Conservation (phyloP, 2,113 vertebrate genomes). For the Peromyscus maniculatus region DNA sequence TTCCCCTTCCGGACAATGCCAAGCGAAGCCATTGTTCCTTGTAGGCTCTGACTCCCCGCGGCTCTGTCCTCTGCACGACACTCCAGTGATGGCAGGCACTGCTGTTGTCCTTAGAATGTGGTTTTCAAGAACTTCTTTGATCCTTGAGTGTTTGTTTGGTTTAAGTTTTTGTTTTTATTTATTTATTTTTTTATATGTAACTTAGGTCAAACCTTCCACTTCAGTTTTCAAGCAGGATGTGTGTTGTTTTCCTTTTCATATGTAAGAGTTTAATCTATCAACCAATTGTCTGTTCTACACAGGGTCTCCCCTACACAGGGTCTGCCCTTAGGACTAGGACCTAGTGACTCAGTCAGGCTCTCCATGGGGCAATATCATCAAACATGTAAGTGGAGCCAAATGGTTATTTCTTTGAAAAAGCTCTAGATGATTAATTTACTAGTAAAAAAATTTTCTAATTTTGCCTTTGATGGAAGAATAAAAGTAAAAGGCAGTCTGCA, state of each 20-base stretch:
- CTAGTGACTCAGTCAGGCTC: background rate
- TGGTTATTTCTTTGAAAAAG: background rate
- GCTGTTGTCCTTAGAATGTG: background rate
- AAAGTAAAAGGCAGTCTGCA: background rate
- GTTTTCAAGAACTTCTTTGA: background rate
- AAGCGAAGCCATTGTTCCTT: background rate
- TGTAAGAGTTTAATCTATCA: background rate
- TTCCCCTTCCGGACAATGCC: background rate
- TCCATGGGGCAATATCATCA: background rate
- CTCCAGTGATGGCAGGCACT: background rate
- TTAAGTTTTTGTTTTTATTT: background rate
- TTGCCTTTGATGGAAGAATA: background rate
- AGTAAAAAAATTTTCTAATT: background rate
- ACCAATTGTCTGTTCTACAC: background rate
- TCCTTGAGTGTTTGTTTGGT: background rate
- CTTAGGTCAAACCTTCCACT: background rate
- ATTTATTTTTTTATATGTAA: background rate
- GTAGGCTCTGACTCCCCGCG: background rate
- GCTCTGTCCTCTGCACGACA: background rate
- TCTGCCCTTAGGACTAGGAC: background rate
- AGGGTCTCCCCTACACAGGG: rapidly evolving
- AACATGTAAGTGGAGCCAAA: background rate
- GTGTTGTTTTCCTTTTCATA: background rate
- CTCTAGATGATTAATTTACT: background rate
- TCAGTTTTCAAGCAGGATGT: background rate